Conservation (phyloP, 2,888 invertebrate genomes). For the Rhagium mordax region DNA sequence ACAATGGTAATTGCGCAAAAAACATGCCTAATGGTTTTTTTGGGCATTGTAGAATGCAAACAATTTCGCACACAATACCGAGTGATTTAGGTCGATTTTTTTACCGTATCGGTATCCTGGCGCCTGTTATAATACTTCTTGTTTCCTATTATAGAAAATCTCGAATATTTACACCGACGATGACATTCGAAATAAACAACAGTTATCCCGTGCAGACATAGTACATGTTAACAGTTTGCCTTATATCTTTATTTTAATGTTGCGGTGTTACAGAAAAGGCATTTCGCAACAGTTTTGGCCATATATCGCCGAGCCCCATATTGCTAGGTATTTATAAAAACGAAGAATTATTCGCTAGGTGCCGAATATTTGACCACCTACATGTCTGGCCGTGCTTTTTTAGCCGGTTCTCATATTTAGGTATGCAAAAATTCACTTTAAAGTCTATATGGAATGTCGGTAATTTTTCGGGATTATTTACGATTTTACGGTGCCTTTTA, state of each 20-base stretch:
- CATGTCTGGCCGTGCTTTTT: not conserved
- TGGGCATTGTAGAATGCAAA: slow-evolving; percentile 1
- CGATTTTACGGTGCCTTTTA: not conserved
- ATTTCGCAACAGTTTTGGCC: slow-evolving; percentile 16
- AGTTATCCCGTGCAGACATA: slow-evolving; percentile 45
- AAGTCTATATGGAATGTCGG: not conserved
- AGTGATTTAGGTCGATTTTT: slow-evolving; percentile 31
- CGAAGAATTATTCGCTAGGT: not conserved
- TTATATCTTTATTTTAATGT: slow-evolving; percentile 27
- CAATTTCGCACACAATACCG: slow-evolving; percentile 19
- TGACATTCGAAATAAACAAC: slow-evolving; percentile 53
- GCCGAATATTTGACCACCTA: slow-evolving; percentile 15
- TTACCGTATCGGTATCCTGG: slow-evolving; percentile 47
- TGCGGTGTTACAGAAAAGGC: slow-evolving; percentile 20
- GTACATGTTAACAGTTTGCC: slow-evolving; percentile 9
- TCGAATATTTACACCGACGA: slow-evolving; percentile 47
- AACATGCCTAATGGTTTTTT: not conserved
- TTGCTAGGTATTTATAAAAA: slow-evolving; percentile 5
- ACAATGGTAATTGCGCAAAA: not conserved
- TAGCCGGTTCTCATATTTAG: not conserved
- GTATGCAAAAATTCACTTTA: not conserved
- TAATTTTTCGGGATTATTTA: not conserved
- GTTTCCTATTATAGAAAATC: slow-evolving; percentile 57
- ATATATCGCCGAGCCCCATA: slow-evolving; percentile 29
- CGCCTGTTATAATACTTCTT: slow-evolving; percentile 53